A percentile compares a stretch with the other conserved stretches of the same genome.
Conservation (phyloP, 2,113 vertebrate genomes). For the Pan paniscus region DNA sequence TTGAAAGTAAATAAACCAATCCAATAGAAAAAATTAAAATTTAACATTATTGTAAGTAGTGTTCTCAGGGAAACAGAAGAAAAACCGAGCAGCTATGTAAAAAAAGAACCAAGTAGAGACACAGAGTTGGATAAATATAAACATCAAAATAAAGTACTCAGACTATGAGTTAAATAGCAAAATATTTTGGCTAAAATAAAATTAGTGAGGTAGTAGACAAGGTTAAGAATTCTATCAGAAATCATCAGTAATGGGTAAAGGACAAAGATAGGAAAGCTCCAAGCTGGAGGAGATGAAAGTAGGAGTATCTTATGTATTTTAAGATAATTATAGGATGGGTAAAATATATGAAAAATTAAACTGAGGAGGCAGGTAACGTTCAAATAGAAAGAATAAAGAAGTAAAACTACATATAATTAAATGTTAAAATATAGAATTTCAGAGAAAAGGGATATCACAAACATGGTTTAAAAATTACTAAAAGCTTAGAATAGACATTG, state of each 20-base stretch:
- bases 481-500: background rate
- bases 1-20: background rate
- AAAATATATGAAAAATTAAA: background rate
- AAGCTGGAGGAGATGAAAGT: background rate
- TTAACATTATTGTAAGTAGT: background rate
- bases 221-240: background rate
- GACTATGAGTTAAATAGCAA: background rate
- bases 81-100: background rate
- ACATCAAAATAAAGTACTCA: background rate
- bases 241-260: background rate
- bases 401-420: background rate
- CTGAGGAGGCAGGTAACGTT: background rate
- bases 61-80: background rate
- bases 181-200: constrained; percentile 9
- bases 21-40: background rate
- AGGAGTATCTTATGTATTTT: background rate
- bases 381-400: background rate
- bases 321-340: background rate
- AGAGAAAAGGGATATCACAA: background rate
- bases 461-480: background rate
- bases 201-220: background rate
- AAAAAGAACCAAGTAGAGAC: background rate
- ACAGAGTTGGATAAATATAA: background rate
- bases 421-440: background rate
- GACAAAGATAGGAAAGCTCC: background rate